phyloP scores from a whole-genome alignment of 2,113 vertebrate species.

The Nymphicus hollandicus region DNA sequence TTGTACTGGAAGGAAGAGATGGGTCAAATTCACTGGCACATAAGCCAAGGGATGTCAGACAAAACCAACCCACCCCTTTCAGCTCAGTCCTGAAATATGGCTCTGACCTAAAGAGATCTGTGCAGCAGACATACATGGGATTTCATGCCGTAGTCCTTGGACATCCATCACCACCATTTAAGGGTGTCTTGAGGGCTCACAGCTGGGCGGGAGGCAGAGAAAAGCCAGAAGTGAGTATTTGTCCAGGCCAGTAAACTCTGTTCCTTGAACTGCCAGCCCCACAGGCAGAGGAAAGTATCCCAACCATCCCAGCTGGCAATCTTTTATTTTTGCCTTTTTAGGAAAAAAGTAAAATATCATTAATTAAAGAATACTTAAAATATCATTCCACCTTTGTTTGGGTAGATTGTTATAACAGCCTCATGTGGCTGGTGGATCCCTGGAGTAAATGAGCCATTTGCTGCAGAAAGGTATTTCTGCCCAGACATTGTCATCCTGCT shows the following conservation, averaged over 20 bases:
- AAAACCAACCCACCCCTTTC: background rate
- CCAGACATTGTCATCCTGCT: background rate
- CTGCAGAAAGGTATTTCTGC: background rate
- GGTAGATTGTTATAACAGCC: conserved; percentile 7
- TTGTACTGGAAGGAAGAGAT: background rate
- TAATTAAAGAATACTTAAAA: conserved; percentile 22
- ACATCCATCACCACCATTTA: background rate
- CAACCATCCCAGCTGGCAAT: background rate
- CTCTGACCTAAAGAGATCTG: background rate
- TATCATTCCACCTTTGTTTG: background rate
- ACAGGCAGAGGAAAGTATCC: background rate
- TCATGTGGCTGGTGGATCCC: background rate
- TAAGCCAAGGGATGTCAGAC: background rate
- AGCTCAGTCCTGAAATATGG: background rate
- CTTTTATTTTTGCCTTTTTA: background rate
- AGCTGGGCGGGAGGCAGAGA: background rate
- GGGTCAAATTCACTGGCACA: background rate
- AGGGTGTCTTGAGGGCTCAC: background rate
- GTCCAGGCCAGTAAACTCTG: background rate
- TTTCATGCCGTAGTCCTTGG: background rate
- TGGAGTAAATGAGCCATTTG: background rate
- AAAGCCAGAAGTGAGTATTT: background rate
- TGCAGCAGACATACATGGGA: background rate
- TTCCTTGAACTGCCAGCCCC: background rate
- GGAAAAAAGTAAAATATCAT: background rate